Base-by-base conservation (phyloP, 1,140 invertebrate genomes). In the Pseudomyrmex dendroicus region DNA sequence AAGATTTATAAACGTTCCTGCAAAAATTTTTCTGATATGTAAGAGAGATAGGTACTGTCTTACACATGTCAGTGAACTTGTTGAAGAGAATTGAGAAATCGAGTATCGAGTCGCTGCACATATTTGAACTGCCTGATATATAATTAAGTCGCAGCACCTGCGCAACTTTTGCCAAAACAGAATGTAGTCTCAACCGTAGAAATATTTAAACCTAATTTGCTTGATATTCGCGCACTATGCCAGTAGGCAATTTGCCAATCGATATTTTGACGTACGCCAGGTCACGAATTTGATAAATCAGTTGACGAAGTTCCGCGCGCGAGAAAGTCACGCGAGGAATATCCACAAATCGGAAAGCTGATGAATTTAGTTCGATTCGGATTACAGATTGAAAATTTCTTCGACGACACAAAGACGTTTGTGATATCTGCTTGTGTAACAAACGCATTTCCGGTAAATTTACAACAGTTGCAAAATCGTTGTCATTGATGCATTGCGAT, bases 171-270 rank as follows among this genome's bases (percentile, higher is more conserved):
- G 35, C 35, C 35, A 35, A 35, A 35, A 35, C 35, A 4, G 35
- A 35, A 35, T 35, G 4, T 35, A 7, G 35, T 35, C 35, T 35
- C 35, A 35, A 7, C 35, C 4, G 25, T 17, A 66, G 46, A 77
- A 77, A 77, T 77, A 68, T 77, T 57, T 67, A 54, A 67, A 67
- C 48, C 13, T 67, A 77, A 77, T 35, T 20, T 15, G 9, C 25
- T 46, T 20, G 17, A 12, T 54, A 66, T 44, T 35, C 22, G 46
- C 22, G 54, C 13, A 15, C 52, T 35, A 72, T 63, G 44, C 20
- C 61, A 22, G 3, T 2, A 54, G 48, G 7, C 15, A 66, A 25
- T 64, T 76, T 73, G 20, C 20, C 73, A 64, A n/a, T 15, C 61
- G 48, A 1, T 13, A 54, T 10, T 50, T 20, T 20, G 73, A 66